phyloP scores from a whole-genome alignment of 1,140 invertebrate species.

The Drosophila auraria region DNA sequence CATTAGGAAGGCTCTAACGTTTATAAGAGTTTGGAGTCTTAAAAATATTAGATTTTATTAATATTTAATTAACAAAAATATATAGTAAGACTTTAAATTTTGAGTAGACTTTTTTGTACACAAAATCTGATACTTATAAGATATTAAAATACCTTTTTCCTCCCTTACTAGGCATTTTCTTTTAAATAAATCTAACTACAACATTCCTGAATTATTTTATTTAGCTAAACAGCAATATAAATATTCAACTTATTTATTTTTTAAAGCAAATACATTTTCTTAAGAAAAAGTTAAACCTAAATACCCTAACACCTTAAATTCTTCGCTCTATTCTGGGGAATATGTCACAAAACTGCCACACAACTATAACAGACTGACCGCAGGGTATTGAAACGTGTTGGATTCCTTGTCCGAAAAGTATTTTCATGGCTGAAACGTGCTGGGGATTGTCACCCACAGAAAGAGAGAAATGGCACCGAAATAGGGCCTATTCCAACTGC shows the following conservation, averaged over 20 bases:
- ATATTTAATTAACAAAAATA: too few relatives aligned
- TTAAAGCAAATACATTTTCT: not conserved
- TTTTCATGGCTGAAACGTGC: constrained; percentile 55
- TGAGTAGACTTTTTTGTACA: too few relatives aligned
- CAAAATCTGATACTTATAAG: too few relatives aligned
- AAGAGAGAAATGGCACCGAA: not conserved
- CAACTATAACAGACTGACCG: constrained; percentile 20
- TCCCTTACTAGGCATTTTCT: too few relatives aligned
- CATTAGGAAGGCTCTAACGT: too few relatives aligned
- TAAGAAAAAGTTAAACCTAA: too few relatives aligned
- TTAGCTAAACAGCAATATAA: too few relatives aligned
- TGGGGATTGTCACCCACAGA: constrained; percentile 31
- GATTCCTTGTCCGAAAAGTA: constrained; percentile 45
- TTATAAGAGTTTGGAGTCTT: too few relatives aligned
- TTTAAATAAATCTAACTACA: too few relatives aligned
- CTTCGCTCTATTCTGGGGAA: not conserved
- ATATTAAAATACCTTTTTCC: too few relatives aligned
- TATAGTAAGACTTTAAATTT: too few relatives aligned
- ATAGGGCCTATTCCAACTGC: constrained; percentile 19
- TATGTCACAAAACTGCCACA: not conserved
- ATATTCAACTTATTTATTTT: not conserved
- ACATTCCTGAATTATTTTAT: too few relatives aligned
- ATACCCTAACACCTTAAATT: not conserved
- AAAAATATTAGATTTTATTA: not conserved
- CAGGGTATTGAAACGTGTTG: constrained; percentile 49